phyloP scores from a whole-genome alignment of 1,140 invertebrate genomes.

The Tribolium madens region DNA sequence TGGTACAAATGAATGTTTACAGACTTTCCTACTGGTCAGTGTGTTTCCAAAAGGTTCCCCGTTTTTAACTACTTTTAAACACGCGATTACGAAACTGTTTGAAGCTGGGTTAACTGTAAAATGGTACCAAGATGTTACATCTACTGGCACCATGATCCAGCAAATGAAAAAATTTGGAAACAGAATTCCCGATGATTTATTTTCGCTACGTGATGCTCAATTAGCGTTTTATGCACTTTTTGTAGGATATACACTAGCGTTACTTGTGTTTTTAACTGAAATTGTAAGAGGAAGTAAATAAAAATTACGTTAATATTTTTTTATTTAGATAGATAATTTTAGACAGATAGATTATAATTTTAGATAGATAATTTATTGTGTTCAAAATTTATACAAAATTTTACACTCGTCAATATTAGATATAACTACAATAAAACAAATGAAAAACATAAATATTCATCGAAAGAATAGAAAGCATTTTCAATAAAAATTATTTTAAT shows the following conservation, averaged over 20 bases:
- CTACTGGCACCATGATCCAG: neutral
- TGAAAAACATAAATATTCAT: too few relatives aligned
- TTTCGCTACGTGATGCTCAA: neutral
- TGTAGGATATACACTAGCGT: neutral
- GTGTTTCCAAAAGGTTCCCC: conserved; percentile 44
- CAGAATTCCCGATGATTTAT: neutral
- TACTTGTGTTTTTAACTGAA: neutral
- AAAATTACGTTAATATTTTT: neutral
- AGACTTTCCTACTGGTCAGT: conserved; percentile 6
- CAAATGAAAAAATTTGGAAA: neutral
- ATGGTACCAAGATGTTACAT: conserved; percentile 12
- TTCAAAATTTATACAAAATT: too few relatives aligned
- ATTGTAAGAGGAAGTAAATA: neutral
- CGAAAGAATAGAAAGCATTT: too few relatives aligned
- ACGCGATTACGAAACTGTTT: neutral
- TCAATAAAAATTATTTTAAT: too few relatives aligned
- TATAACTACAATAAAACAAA: too few relatives aligned
- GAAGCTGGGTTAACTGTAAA: conserved; percentile 8
- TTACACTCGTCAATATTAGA: too few relatives aligned
- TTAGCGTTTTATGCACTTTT: neutral
- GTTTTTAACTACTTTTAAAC: conserved; percentile 34
- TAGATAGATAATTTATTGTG: too few relatives aligned
- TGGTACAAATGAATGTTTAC: conserved; percentile 36
- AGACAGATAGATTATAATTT: too few relatives aligned
- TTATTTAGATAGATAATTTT: too few relatives aligned